Evolutionary conservation across 1,140 invertebrate genomes (phyloP).

Genomic region (Drosophila leontia): DNA sequence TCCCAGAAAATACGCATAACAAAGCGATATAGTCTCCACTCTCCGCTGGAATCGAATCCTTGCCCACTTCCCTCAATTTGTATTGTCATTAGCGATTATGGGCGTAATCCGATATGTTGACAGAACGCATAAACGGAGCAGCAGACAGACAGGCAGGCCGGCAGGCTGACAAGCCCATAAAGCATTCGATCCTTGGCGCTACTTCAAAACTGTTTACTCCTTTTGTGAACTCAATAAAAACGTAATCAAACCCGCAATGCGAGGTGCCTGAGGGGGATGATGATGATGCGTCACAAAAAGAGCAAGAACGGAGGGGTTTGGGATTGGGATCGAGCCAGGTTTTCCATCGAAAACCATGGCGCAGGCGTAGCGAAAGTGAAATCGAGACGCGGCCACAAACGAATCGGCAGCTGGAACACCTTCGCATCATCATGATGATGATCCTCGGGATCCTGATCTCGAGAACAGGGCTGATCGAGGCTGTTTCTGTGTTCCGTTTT

Average conservation of each 20-base stretch:
- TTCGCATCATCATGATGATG: slow-evolving; percentile 53
- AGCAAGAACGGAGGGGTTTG: slow-evolving; percentile 25
- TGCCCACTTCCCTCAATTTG: slow-evolving; percentile 60
- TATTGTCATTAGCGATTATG: slow-evolving; percentile 83
- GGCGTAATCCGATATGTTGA: slow-evolving; percentile 80
- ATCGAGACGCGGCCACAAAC: slow-evolving; percentile 65
- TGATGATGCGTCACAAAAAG: slow-evolving; percentile 66
- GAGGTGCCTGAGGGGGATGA: slow-evolving; percentile 22
- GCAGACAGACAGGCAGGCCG: slow-evolving; percentile 8
- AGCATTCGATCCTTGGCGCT: slow-evolving; percentile 72
- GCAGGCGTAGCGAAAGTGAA: slow-evolving; percentile 80
- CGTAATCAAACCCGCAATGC: slow-evolving; percentile 77
- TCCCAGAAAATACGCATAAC: slow-evolving; percentile 74
- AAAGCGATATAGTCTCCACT: slow-evolving; percentile 46
- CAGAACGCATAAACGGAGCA: slow-evolving; percentile 63
- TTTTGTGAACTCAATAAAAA: slow-evolving; percentile 71
- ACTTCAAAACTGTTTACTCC: slow-evolving; percentile 82
- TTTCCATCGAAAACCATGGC: slow-evolving; percentile 70
- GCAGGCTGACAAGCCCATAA: slow-evolving; percentile 74
- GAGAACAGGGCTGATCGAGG: slow-evolving; percentile 13
- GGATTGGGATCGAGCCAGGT: slow-evolving; percentile 35
- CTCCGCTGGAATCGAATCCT: slow-evolving; percentile 32
- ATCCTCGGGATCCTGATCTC: slow-evolving; percentile 10
- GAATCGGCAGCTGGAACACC: slow-evolving; percentile 77
- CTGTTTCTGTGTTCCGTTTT: not conserved